phyloP scores from a whole-genome alignment of 2,888 invertebrate species.

The Blastobasis lacticolella region DNA sequence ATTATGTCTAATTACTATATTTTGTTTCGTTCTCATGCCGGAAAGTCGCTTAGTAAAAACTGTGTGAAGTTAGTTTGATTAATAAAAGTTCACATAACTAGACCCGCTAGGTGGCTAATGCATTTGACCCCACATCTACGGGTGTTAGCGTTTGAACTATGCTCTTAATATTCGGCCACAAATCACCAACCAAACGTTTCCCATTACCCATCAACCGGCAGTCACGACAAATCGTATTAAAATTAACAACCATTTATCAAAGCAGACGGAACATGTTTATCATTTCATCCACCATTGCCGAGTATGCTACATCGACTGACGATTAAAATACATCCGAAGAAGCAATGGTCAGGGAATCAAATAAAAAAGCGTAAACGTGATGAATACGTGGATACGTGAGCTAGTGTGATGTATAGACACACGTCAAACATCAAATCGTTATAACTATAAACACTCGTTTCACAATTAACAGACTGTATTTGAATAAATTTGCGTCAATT shows the following conservation, averaged over 20 bases:
- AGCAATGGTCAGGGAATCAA: slow-evolving; percentile 22
- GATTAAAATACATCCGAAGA: slow-evolving; percentile 17
- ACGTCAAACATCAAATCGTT: slow-evolving; percentile 53
- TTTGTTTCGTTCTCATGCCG: slow-evolving; percentile 4
- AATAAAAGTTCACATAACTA: slow-evolving; percentile 52
- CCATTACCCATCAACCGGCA: slow-evolving; percentile 60
- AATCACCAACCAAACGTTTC: slow-evolving; percentile 59
- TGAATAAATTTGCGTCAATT: slow-evolving; percentile 67
- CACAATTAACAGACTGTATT: slow-evolving; percentile 61
- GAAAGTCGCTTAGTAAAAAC: slow-evolving; percentile 26
- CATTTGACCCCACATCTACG: slow-evolving; percentile 61
- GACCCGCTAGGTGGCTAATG: slow-evolving; percentile 70
- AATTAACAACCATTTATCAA: slow-evolving; percentile 55
- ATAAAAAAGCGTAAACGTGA: slow-evolving; percentile 26
- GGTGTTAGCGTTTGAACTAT: slow-evolving; percentile 65
- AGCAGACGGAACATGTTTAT: slow-evolving; percentile 33
- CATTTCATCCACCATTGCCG: slow-evolving; percentile 39
- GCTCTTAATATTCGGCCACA: slow-evolving; percentile 62
- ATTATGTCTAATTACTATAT: slow-evolving; percentile 2
- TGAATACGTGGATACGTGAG: slow-evolving; percentile 25
- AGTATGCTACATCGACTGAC: slow-evolving; percentile 20
- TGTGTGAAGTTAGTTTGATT: slow-evolving; percentile 41
- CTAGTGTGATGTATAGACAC: slow-evolving; percentile 53
- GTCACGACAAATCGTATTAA: slow-evolving; percentile 69
- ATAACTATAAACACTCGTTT: slow-evolving; percentile 54